These are phyloP conservation scores for Lytechinus pictus DNA, from an alignment of 35 echinoderm and acorn worm genomes.

Conservation along the genomic window DNA sequence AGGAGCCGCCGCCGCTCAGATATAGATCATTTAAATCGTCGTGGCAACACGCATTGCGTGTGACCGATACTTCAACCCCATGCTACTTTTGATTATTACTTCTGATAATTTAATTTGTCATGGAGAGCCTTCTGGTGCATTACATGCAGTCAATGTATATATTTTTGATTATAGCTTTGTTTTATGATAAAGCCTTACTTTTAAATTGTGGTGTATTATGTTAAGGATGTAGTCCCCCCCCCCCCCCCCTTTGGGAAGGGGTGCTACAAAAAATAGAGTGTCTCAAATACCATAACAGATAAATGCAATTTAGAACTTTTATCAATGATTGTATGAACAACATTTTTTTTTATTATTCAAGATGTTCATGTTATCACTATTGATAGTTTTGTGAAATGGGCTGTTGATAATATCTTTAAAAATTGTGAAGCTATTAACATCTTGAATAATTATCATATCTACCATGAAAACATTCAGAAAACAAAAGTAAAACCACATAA, in stretches of 20 bases:
- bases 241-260: neutral
- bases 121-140: neutral
- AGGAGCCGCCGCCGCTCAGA: neutral
- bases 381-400: too few species aligned
- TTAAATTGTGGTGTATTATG: neutral
- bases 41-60: constrained; percentile 15
- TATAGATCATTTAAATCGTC: constrained; percentile 16
- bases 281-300: too few species aligned
- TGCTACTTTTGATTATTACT: neutral
- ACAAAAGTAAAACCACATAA: too few species aligned
- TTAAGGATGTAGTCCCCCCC: neutral
- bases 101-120: neutral
- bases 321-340: too few species aligned
- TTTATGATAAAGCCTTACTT: neutral
- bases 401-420: too few species aligned
- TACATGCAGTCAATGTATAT: neutral
- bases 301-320: too few species aligned
- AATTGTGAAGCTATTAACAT: too few species aligned
- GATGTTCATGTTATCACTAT: too few species aligned
- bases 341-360: too few species aligned
- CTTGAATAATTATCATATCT: too few species aligned
- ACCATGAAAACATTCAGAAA: too few species aligned
- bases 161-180: neutral
- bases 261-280: neutral
- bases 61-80: neutral